Conservation (phyloP, 2,888 invertebrate genomes). For the Chaetoderma sp. region DNA sequence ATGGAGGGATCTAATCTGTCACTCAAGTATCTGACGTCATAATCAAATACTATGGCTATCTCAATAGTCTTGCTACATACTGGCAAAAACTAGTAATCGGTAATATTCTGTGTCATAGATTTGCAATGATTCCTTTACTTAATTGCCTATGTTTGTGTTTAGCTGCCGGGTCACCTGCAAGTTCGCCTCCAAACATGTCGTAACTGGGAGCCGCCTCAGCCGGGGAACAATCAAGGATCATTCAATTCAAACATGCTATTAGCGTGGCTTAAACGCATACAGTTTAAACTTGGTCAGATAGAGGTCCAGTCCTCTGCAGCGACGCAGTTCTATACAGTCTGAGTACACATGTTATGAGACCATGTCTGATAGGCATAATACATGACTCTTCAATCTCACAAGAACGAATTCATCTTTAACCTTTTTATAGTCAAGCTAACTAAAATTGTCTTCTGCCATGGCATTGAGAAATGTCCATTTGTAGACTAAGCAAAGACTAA, state of each 20-base stretch:
- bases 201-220: constrained; percentile 79
- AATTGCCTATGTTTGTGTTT: constrained; percentile 26
- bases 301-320: constrained; percentile 92
- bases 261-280: constrained; percentile 90
- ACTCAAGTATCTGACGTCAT: too few species aligned
- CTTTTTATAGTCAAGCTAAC: too few species aligned
- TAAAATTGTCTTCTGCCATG: too few species aligned
- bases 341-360: too few species aligned
- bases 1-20: too few species aligned
- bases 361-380: too few species aligned
- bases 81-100: not conserved
- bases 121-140: not conserved
- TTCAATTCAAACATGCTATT: constrained; percentile 69
- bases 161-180: constrained; percentile 91
- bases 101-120: not conserved
- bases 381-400: too few species aligned
- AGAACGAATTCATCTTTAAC: too few species aligned
- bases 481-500: too few species aligned
- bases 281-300: constrained; percentile 98
- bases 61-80: too few species aligned
- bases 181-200: constrained; percentile 89
- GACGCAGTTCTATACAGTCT: constrained; percentile 81
- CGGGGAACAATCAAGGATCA: constrained; percentile 61
- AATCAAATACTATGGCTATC: too few species aligned
- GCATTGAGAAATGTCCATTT: too few species aligned